Conservation (phyloP, 2,113 vertebrate species). For the Prionailurus viverrinus region DNA sequence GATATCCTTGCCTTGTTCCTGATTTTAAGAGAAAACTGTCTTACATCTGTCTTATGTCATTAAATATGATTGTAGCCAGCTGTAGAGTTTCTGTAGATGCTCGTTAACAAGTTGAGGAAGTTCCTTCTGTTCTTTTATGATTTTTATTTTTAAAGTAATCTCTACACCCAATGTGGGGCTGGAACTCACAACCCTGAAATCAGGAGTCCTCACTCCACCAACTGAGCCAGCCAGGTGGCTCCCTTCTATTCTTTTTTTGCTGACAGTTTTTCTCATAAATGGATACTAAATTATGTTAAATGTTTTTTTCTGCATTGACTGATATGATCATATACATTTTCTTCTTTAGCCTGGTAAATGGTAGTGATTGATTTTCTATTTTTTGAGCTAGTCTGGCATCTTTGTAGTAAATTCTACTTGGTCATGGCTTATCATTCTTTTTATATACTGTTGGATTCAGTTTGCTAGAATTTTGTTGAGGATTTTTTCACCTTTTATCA, state of each 20-base stretch:
- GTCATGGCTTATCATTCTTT: neutral
- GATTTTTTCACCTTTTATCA: neutral
- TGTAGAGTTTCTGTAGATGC: neutral
- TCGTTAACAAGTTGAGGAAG: neutral
- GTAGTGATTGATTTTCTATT: neutral
- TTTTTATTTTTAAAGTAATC: too few species aligned
- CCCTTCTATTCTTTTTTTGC: neutral
- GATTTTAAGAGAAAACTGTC: neutral
- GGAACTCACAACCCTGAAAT: too few species aligned
- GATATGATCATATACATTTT: neutral
- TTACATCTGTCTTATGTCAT: neutral
- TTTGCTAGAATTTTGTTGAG: constrained; percentile 11
- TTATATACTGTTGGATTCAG: neutral
- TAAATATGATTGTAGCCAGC: neutral
- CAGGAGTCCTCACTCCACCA: too few species aligned
- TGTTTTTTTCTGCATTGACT: neutral
- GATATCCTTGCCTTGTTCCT: neutral
- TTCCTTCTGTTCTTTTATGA: neutral
- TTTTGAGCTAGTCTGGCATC: neutral
- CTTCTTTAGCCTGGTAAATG: neutral
- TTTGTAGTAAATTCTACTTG: neutral
- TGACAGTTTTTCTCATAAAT: neutral
- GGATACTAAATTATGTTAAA: neutral
- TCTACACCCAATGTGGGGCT: too few species aligned
- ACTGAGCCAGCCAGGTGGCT: too few species aligned